These are phyloP conservation scores for Gobio gobio DNA, from an alignment of 2,113 vertebrate genomes.

Conservation along the genomic window DNA sequence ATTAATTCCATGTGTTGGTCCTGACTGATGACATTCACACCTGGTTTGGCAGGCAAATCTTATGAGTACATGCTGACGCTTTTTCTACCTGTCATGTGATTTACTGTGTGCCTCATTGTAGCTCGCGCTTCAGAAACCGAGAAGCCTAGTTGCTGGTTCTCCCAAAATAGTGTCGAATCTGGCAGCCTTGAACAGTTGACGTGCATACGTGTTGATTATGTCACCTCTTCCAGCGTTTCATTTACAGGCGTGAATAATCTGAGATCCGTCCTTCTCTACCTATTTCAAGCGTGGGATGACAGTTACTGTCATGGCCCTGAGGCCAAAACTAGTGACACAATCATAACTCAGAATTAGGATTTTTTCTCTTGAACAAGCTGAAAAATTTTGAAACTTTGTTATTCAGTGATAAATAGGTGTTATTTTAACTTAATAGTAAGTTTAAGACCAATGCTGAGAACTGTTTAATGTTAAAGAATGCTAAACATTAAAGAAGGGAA, in stretches of 20 bases:
- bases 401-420: background rate
- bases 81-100: slow-evolving; percentile 20
- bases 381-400: slow-evolving; percentile 1
- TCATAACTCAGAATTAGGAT: background rate
- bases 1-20: slow-evolving; percentile 9
- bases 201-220: slow-evolving; percentile 73
- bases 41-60: slow-evolving; percentile 29
- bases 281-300: slow-evolving; percentile 67
- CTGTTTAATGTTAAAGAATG: background rate
- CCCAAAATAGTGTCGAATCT: slow-evolving; percentile 35
- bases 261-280: slow-evolving; percentile 43
- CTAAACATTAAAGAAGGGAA: slow-evolving; percentile 42
- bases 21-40: slow-evolving; percentile 21
- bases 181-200: slow-evolving; percentile 50
- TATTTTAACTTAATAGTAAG: too few species aligned
- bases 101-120: background rate
- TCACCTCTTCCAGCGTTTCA: slow-evolving; percentile 74
- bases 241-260: slow-evolving; percentile 71
- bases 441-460: background rate
- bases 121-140: background rate
- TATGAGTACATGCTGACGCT: slow-evolving; percentile 35
- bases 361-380: background rate
- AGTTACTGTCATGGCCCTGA: slow-evolving; percentile 58
- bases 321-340: slow-evolving; percentile 58
- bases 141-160: background rate